Percentiles rank a stretch among this genome's conserved stretches.
Evolutionary conservation across 2,888 invertebrate genomes (phyloP).

Genomic region (Margaritifera margaritifera): DNA sequence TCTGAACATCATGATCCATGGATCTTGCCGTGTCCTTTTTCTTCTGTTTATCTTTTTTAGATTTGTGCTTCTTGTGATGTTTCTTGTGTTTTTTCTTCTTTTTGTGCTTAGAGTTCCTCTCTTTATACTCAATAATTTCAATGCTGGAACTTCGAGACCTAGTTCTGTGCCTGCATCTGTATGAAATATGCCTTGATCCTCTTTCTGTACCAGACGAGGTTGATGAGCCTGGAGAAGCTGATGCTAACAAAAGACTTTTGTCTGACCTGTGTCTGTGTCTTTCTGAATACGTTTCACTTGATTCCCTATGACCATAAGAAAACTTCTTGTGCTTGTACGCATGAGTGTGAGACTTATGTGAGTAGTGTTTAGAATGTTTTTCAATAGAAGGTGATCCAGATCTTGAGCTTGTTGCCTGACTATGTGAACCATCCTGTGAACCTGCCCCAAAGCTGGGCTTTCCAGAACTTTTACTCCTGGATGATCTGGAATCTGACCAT

Average conservation of each 20-base stretch:
- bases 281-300: conserved; percentile 3
- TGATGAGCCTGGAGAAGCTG: conserved; percentile 4
- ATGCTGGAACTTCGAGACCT: conserved; percentile 33
- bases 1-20: neutral
- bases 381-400: conserved; percentile 23
- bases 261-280: neutral
- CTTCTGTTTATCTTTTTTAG: conserved; percentile 34
- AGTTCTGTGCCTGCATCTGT: conserved; percentile 24
- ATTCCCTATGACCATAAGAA: conserved; percentile 5
- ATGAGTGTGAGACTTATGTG: conserved; percentile 3
- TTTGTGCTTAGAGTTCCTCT: conserved; percentile 41
- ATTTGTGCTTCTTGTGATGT: conserved; percentile 37
- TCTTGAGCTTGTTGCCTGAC: conserved; percentile 8
- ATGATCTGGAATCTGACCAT: conserved; percentile 1
- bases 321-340: conserved; percentile 32
- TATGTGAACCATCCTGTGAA: neutral
- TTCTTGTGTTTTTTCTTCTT: conserved; percentile 35
- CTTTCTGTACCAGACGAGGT: conserved; percentile 18
- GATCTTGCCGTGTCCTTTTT: conserved; percentile 7
- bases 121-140: conserved; percentile 40
- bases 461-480: conserved; percentile 7
- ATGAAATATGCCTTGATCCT: conserved; percentile 25
- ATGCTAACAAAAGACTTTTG: neutral
- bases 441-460: no score
- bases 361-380: conserved; percentile 8